Evolutionary conservation across 2,888 invertebrate genomes (phyloP), one percentile per base, ranked within the genome.

Genomic region (Drosophila villosipedis): DNA sequence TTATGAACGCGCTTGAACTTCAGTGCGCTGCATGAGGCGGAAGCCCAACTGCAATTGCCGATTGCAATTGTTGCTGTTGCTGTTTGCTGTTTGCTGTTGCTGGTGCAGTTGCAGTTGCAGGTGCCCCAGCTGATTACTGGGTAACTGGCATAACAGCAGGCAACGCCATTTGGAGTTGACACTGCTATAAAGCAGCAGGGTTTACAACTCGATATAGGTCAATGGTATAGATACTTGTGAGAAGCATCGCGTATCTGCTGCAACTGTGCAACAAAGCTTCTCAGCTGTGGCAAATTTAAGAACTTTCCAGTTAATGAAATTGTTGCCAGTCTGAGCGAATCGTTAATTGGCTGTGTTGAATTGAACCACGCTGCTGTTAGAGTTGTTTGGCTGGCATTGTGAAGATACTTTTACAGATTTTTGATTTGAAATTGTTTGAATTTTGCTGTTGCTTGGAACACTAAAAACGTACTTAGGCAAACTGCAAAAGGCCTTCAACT

Each of bases 1-100:
- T 85, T 85, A 89, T 84, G 85, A 89, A 81, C 86, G 86, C 80
- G 86, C 82, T 73, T 80, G 81, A 77, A 80, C 77, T 71, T 81
- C 64, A 31, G 22, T 1, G 58, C 58, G 43, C 58, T 25, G 58
- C 58, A 58, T 58, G 60, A 82, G 64, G 72, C 82, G 76, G 75
- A 82, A 82, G 75, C 75, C 31, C 52, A 58, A 39, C 54, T 63
- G n/a, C 68, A 63, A 50, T 64, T 64, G 71, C 55, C 43, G 43
- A 43, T 43, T 43, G 47, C 47, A 47, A 47, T n/a, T 49, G 55
- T 9, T n/a, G 58, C 30, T 10, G 69, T 59, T 69, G 66, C 73
- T 25, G 55, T 9, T 9, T n/a, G 58, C 30, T 12, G 76, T 55
- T 59, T 69, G 66, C 71, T 7, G 55, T 14, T 22, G 43, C 39